phyloP scores from a whole-genome alignment of 2,113 vertebrate species.

The Hypocryptadius cinnamomeus region DNA sequence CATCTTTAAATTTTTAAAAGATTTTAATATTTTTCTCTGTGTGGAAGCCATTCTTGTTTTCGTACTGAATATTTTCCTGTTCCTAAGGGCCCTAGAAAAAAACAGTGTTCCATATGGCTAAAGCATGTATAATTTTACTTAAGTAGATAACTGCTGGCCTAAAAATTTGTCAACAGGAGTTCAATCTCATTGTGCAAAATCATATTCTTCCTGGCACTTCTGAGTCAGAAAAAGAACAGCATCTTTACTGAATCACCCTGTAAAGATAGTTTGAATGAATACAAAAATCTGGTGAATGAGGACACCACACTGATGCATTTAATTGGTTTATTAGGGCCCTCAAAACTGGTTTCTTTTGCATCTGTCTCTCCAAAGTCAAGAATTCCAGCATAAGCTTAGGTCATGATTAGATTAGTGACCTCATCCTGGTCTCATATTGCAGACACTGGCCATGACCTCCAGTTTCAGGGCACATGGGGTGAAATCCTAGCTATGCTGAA shows the following conservation, averaged over 20 bases:
- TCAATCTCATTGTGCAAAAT: neutral
- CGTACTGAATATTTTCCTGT: neutral
- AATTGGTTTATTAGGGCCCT: neutral
- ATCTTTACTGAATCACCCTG: neutral
- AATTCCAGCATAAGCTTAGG: conserved; percentile 27
- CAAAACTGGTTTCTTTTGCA: neutral
- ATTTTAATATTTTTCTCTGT: neutral
- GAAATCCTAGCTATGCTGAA: conserved; percentile 47
- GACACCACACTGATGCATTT: neutral
- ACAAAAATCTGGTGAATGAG: neutral
- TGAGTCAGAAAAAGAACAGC: neutral
- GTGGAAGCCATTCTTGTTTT: neutral
- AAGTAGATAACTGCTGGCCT: neutral
- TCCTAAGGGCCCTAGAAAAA: neutral
- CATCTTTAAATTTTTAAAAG: neutral
- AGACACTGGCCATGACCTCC: conserved; percentile 41
- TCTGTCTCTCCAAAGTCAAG: conserved; percentile 34
- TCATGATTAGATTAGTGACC: conserved; percentile 60
- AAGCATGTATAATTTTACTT: neutral
- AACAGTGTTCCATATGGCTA: neutral
- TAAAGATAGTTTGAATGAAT: neutral
- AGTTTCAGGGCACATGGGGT: conserved; percentile 49
- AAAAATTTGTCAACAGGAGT: neutral
- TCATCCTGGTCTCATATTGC: conserved; percentile 32
- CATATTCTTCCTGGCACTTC: neutral